A percentile compares a stretch with the other conserved stretches of the same genome.
phyloP scores from a whole-genome alignment of 2,888 invertebrate genomes.

The Tinea semifulvella region DNA sequence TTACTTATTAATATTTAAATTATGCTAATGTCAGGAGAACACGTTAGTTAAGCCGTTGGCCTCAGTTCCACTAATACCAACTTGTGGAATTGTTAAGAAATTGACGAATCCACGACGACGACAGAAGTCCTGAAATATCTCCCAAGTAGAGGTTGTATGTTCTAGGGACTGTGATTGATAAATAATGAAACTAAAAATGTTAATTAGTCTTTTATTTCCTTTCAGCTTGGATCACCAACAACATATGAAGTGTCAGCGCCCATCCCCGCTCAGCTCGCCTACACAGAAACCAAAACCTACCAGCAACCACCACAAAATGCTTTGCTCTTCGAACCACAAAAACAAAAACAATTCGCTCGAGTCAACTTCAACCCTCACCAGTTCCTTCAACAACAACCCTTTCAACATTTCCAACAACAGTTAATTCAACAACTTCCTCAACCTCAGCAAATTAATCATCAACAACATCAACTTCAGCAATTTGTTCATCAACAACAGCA shows the following conservation, averaged over 20 bases:
- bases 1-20: too few relatives aligned
- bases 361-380: constrained; percentile 19
- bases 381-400: constrained; percentile 18
- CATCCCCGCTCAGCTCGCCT: constrained; percentile 43
- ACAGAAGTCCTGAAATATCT: too few relatives aligned
- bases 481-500: background rate
- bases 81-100: too few relatives aligned
- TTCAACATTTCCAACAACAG: constrained; percentile 18
- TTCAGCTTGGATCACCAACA: constrained; percentile 37
- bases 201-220: constrained; percentile 16
- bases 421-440: constrained; percentile 15
- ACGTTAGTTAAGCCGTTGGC: too few relatives aligned
- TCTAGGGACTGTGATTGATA: too few relatives aligned
- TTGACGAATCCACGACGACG: too few relatives aligned
- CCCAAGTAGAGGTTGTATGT: too few relatives aligned
- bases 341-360: constrained; percentile 15
- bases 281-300: constrained; percentile 37
- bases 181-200: too few relatives aligned
- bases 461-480: background rate
- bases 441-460: background rate
- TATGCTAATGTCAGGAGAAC: too few relatives aligned
- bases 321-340: constrained; percentile 11
- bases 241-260: constrained; percentile 44
- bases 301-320: constrained; percentile 22
- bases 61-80: too few relatives aligned